Evolutionary conservation across 1,140 invertebrate genomes (phyloP).

Genomic region (Campoletis sonorensis): DNA sequence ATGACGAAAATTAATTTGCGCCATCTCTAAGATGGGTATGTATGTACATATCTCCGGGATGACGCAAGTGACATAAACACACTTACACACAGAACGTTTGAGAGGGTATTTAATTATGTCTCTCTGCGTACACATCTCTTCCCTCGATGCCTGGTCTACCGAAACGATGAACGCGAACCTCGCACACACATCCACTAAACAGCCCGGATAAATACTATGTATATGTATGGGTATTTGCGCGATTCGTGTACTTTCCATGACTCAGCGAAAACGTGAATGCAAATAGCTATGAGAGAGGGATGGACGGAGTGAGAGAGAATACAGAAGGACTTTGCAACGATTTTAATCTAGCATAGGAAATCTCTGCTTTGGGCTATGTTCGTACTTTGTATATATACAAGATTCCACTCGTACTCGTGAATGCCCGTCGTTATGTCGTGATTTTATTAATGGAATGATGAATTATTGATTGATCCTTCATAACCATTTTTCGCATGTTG

Average conservation of each 20-base stretch:
- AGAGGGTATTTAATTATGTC: not conserved
- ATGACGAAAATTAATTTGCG: slow-evolving; percentile 43
- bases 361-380: not conserved
- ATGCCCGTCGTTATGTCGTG: too few relatives aligned
- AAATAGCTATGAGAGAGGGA: not conserved
- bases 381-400: not conserved
- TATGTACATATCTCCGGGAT: not conserved
- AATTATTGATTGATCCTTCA: too few relatives aligned
- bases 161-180: not conserved
- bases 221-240: slow-evolving; percentile 6
- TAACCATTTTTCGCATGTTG: too few relatives aligned
- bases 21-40: not conserved
- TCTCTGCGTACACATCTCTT: slow-evolving; percentile 4
- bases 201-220: not conserved
- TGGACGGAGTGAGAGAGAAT: not conserved
- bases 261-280: slow-evolving; percentile 20
- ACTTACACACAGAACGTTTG: not conserved
- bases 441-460: too few relatives aligned
- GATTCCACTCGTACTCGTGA: not conserved
- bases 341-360: not conserved
- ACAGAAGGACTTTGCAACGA: slow-evolving; percentile 24
- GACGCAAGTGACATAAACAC: not conserved
- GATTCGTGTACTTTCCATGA: slow-evolving; percentile 22
- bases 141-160: not conserved
- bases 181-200: not conserved